These are phyloP conservation scores for Corynorhinus townsendii DNA, from an alignment of 2,113 vertebrate species.

Conservation along the genomic window DNA sequence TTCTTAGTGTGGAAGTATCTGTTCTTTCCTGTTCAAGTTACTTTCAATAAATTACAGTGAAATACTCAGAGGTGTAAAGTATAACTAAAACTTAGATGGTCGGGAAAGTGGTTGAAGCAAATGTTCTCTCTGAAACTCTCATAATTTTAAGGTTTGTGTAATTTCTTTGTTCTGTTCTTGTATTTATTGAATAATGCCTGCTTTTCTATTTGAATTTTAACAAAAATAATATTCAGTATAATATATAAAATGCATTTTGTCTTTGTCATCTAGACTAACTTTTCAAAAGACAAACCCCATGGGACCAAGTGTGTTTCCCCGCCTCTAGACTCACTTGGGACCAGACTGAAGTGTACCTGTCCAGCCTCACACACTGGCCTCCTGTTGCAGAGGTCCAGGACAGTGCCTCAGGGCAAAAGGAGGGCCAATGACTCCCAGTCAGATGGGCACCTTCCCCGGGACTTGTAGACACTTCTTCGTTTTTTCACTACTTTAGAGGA, in stretches of 20 bases:
- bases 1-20: neutral
- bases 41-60: slow-evolving; percentile 18
- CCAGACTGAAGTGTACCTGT: neutral
- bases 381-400: neutral
- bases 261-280: neutral
- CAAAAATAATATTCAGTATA: neutral
- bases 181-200: neutral
- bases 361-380: neutral
- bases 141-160: neutral
- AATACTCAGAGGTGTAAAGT: neutral
- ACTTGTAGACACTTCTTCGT: neutral
- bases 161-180: neutral
- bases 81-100: neutral
- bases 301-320: neutral
- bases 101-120: neutral
- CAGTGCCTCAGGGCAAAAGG: neutral
- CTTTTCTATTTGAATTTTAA: neutral
- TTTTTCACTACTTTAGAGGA: neutral
- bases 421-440: neutral
- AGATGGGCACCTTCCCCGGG: neutral
- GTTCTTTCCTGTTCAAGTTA: slow-evolving; percentile 20
- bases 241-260: neutral
- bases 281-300: neutral
- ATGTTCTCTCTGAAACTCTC: neutral
- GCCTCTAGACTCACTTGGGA: neutral